Conservation (phyloP, 2,888 invertebrate species). For the Leptopilina drosophilae region DNA sequence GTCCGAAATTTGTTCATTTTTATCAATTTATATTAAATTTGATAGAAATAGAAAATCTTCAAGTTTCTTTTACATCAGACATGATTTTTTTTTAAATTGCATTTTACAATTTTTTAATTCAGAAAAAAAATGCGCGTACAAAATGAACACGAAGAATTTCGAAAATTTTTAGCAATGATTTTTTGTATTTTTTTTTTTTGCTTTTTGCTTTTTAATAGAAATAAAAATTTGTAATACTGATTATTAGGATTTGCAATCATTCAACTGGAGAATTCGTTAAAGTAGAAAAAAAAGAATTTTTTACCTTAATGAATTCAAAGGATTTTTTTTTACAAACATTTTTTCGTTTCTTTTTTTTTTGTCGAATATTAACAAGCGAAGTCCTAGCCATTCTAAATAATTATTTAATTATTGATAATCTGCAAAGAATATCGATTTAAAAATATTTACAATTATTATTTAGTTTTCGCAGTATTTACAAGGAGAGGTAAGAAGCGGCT, state of each 20-base stretch:
- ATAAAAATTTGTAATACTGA: slow-evolving; percentile 32
- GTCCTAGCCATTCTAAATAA: slow-evolving; percentile 35
- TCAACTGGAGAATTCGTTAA: slow-evolving; percentile 8
- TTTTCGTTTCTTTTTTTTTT: background rate
- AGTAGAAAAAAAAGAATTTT: no score
- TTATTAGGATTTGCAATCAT: slow-evolving; percentile 1
- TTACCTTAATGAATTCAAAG: background rate
- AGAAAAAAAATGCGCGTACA: background rate
- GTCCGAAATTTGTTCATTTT: background rate
- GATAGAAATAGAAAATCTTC: background rate
- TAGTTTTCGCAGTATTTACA: slow-evolving; percentile 31
- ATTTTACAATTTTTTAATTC: background rate
- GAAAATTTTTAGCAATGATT: slow-evolving; percentile 43
- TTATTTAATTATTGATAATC: slow-evolving; percentile 22
- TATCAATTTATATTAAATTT: background rate
- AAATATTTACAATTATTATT: slow-evolving; percentile 22
- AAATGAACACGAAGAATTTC: background rate
- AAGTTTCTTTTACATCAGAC: slow-evolving; percentile 1
- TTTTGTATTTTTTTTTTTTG: background rate
- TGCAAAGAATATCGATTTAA: slow-evolving; percentile 32
- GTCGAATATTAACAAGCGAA: slow-evolving; percentile 17
- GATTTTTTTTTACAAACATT: background rate
- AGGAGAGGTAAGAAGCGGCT: slow-evolving; percentile 21
- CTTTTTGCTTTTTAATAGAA: slow-evolving; percentile 43
- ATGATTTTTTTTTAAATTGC: background rate